Conservation (phyloP, 2,113 vertebrate genomes). For the Saguinus midas region DNA sequence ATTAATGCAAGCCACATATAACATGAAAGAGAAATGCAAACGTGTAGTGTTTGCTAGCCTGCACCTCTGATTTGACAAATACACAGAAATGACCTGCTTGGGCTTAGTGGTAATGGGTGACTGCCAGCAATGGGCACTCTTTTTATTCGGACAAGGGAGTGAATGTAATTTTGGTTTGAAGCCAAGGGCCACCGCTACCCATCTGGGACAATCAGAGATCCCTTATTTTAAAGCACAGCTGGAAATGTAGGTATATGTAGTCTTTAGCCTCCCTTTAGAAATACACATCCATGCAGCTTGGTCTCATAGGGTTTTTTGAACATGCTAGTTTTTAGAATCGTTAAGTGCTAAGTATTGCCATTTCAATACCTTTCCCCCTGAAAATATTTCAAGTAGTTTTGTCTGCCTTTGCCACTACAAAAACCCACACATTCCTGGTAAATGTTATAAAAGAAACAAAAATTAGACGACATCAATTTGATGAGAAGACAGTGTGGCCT, state of each 20-base stretch:
- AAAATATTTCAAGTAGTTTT: not conserved
- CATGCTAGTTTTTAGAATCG: not conserved
- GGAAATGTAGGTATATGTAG: not conserved
- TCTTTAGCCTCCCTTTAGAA: not conserved
- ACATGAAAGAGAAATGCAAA: constrained; percentile 49
- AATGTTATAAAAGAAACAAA: not conserved
- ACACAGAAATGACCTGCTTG: not conserved
- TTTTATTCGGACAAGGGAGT: not conserved
- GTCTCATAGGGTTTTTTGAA: not conserved
- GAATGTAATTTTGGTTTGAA: not conserved
- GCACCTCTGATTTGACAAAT: constrained; percentile 45
- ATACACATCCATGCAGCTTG: not conserved
- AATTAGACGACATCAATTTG: not conserved
- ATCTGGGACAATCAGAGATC: too few relatives aligned
- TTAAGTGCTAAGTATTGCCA: not conserved
- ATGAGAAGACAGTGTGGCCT: not conserved
- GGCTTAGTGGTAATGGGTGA: not conserved
- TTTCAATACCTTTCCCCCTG: not conserved
- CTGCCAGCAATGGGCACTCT: not conserved
- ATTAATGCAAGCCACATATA: constrained; percentile 67
- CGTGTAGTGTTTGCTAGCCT: not conserved
- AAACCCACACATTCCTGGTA: not conserved
- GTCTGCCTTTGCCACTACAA: not conserved
- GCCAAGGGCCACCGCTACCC: not conserved
- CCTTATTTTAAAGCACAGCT: not conserved